These are phyloP conservation scores for Xenopus borealis DNA, from an alignment of 2,113 vertebrate species.

Conservation along the genomic window DNA sequence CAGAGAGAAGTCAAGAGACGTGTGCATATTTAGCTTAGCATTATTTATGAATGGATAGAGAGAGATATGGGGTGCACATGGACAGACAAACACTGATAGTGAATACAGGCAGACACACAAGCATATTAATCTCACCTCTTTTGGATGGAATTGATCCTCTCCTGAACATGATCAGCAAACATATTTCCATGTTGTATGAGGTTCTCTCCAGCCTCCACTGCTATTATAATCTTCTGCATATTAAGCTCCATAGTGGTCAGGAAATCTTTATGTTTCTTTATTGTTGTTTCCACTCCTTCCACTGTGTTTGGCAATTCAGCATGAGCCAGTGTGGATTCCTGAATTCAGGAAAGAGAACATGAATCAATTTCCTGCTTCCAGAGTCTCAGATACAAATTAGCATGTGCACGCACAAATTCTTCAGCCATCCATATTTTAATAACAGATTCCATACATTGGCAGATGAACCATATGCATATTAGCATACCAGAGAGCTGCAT, in stretches of 20 bases:
- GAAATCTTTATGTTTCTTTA: conserved; percentile 87
- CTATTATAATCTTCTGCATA: conserved; percentile 78
- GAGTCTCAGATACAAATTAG: too few relatives aligned
- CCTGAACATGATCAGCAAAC: conserved; percentile 76
- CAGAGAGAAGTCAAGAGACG: background rate
- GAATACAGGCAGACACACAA: background rate
- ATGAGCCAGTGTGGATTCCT: conserved; percentile 77
- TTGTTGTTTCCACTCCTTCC: conserved; percentile 72
- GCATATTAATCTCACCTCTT: conserved; percentile 65
- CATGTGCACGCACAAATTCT: too few relatives aligned
- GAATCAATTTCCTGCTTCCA: too few relatives aligned
- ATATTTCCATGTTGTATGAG: conserved; percentile 80
- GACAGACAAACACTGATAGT: too few relatives aligned
- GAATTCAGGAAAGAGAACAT: background rate
- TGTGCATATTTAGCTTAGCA: too few relatives aligned
- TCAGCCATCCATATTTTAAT: too few relatives aligned
- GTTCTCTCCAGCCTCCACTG: conserved; percentile 81
- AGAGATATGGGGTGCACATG: too few relatives aligned
- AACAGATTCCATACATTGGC: too few relatives aligned
- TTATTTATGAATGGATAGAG: too few relatives aligned
- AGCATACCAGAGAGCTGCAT: too few relatives aligned
- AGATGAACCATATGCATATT: too few relatives aligned
- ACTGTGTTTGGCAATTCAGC: conserved; percentile 77
- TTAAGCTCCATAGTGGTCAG: conserved; percentile 87
- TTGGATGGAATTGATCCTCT: conserved; percentile 70